Evolutionary conservation across 2,113 vertebrate species (phyloP).

Genomic region (Neolamprologus kungweensis): DNA sequence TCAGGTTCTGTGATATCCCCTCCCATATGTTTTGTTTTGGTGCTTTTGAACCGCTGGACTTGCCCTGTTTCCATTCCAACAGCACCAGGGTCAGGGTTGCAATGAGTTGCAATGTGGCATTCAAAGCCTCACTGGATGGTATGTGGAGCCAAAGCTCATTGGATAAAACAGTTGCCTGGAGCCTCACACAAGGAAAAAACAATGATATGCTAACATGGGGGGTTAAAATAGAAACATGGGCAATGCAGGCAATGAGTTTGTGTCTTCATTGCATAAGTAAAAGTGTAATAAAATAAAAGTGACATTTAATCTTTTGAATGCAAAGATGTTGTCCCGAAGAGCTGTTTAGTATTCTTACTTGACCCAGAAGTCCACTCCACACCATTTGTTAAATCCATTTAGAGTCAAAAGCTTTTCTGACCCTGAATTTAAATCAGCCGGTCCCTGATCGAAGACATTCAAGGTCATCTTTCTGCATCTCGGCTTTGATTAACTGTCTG

Average conservation of each 20-base stretch:
- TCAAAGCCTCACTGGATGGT: conserved; percentile 15
- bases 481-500: conserved; percentile 1
- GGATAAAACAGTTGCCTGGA: conserved; percentile 54
- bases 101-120: conserved; percentile 30
- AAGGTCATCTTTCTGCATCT: conserved; percentile 45
- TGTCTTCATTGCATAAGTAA: background rate
- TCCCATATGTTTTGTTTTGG: background rate
- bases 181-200: conserved; percentile 32
- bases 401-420: conserved; percentile 23
- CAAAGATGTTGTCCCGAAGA: background rate
- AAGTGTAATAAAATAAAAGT: background rate
- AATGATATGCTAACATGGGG: conserved; percentile 29
- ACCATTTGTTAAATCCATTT: conserved; percentile 32
- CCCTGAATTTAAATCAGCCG: conserved; percentile 15
- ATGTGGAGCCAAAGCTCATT: conserved; percentile 28
- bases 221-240: conserved; percentile 49
- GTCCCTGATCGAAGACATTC: conserved; percentile 2
- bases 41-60: background rate
- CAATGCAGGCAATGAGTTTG: background rate
- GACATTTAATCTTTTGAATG: background rate
- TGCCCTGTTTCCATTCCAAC: conserved; percentile 33
- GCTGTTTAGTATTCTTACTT: conserved; percentile 6
- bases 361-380: background rate
- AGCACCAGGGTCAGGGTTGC: conserved; percentile 27
- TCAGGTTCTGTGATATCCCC: background rate